phyloP scores from a whole-genome alignment of 2,113 vertebrate genomes.

The Thermophis baileyi region DNA sequence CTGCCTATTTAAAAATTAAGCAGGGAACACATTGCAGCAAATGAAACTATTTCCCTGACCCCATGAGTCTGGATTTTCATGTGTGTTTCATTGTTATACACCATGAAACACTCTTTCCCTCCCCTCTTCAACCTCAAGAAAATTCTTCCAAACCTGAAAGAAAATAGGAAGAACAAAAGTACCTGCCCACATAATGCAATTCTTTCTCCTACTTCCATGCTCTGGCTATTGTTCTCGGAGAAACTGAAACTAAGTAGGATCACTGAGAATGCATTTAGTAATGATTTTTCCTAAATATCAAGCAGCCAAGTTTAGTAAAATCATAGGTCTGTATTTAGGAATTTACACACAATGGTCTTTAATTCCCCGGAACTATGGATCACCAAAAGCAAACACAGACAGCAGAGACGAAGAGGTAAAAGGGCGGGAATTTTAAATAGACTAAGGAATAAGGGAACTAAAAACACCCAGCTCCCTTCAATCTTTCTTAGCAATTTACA shows the following conservation, averaged over 20 bases:
- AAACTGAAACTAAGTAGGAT: neutral
- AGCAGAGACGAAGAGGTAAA: no score
- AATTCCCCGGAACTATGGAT: no score
- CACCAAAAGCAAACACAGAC: no score
- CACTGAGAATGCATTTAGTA: neutral
- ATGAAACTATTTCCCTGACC: neutral
- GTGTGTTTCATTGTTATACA: neutral
- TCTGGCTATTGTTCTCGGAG: neutral
- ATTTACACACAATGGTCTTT: neutral
- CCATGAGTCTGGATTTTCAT: neutral
- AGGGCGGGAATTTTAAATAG: no score
- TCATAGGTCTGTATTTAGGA: neutral
- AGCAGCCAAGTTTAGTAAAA: neutral
- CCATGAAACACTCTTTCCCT: neutral
- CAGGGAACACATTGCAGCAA: neutral
- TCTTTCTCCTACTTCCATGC: neutral
- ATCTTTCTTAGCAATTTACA: no score
- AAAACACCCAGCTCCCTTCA: no score
- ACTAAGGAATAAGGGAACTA: no score
- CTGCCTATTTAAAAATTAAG: neutral
- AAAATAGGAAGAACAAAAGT: neutral
- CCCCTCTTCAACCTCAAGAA: neutral
- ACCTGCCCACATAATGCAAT: neutral
- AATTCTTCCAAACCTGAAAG: neutral
- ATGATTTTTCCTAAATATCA: neutral